Conservation (phyloP, 2,113 vertebrate genomes). For the Marmota flaviventris region DNA sequence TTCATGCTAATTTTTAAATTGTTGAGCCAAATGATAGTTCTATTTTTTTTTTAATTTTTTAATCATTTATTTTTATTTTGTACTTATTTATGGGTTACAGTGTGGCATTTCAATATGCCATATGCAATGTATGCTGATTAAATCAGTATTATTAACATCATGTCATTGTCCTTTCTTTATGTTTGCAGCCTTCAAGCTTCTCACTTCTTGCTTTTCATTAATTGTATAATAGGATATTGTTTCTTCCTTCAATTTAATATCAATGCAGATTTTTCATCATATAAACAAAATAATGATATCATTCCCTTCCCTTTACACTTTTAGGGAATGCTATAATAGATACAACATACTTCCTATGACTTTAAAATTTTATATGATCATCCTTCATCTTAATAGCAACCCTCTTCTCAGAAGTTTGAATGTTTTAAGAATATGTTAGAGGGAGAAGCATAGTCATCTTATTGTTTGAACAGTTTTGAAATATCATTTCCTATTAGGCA, state of each 20-base stretch:
- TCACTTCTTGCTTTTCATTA: background rate
- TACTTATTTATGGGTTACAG: background rate
- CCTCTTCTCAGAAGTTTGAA: slow-evolving; percentile 74
- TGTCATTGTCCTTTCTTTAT: background rate
- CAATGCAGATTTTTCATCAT: background rate
- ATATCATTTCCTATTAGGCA: slow-evolving; percentile 81
- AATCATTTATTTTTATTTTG: background rate
- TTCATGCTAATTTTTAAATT: background rate
- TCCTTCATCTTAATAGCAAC: slow-evolving; percentile 29
- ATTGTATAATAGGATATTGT: background rate
- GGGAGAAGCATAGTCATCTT: slow-evolving; percentile 69
- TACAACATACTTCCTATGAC: background rate
- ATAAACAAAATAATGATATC: slow-evolving; percentile 26
- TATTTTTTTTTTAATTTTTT: background rate
- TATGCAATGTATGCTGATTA: background rate
- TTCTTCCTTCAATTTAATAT: background rate
- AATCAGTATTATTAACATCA: background rate
- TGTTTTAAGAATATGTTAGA: slow-evolving; percentile 58
- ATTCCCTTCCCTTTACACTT: background rate
- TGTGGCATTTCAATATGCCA: background rate
- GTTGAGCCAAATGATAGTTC: background rate
- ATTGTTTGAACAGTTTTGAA: slow-evolving; percentile 67
- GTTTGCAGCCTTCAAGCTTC: background rate
- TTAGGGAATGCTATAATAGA: background rate
- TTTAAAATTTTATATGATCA: slow-evolving; percentile 18